These are phyloP conservation scores for Miniopterus natalensis DNA, from an alignment of 2,113 vertebrate species.

Conservation along the genomic window DNA sequence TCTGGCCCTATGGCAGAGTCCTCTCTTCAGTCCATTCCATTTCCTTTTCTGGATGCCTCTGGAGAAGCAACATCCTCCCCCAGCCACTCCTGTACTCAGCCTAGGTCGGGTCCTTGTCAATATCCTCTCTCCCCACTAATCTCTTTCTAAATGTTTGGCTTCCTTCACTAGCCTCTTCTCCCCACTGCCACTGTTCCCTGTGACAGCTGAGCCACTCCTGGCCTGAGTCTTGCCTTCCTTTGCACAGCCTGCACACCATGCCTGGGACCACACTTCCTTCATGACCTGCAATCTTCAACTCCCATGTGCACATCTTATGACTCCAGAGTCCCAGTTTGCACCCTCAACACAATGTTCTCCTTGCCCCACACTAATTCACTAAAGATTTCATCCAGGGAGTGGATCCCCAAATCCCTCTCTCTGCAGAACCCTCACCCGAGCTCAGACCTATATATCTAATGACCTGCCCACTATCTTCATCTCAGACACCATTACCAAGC, in stretches of 20 bases:
- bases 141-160: not conserved
- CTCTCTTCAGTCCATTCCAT: not conserved
- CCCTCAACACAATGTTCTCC: not conserved
- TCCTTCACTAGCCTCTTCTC: not conserved
- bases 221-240: not conserved
- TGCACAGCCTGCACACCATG: not conserved
- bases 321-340: not conserved
- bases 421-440: not conserved
- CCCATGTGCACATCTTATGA: not conserved
- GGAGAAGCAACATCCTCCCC: not conserved
- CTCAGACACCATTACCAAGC: not conserved
- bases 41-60: not conserved
- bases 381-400: not conserved
- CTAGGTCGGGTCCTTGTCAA: not conserved
- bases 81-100: not conserved
- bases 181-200: not conserved
- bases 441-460: not conserved
- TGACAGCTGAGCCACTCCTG: accelerated
- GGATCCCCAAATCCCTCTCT: not conserved
- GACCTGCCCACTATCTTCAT: not conserved
- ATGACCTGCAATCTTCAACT: not conserved
- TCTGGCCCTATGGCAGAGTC: not conserved
- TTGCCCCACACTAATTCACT: not conserved
- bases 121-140: not conserved
- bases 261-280: not conserved